A percentile compares a stretch with the other conserved stretches of the same genome.
Conservation (phyloP, 2,888 invertebrate species). For the Trachelus troglodyta region DNA sequence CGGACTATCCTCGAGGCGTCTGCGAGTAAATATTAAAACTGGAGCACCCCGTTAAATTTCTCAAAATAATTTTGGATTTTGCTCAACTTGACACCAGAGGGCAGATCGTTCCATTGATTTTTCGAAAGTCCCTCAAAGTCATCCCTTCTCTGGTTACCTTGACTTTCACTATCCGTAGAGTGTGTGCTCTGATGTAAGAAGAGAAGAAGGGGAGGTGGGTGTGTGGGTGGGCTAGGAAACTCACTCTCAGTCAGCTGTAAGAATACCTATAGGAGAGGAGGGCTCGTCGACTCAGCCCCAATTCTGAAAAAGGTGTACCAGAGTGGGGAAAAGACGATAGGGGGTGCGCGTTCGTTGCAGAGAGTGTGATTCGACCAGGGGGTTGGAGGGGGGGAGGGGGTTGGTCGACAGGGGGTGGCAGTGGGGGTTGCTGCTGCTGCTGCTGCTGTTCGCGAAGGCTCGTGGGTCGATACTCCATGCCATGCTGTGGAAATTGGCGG, state of each 20-base stretch:
- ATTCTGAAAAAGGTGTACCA: background rate
- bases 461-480: constrained; percentile 44
- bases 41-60: background rate
- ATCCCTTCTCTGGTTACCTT: constrained; percentile 56
- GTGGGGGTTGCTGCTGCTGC: constrained; percentile 39
- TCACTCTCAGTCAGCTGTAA: background rate
- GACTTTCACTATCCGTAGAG: background rate
- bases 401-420: background rate
- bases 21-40: background rate
- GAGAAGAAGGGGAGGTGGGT: too few relatives aligned
- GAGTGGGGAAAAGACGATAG: background rate
- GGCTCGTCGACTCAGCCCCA: background rate
- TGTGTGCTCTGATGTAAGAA: background rate
- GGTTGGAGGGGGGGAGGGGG: background rate
- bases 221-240: background rate
- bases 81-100: background rate
- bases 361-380: background rate
- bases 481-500: background rate
- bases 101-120: background rate
- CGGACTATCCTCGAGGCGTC: background rate
- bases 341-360: background rate
- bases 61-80: background rate
- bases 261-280: background rate
- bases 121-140: constrained; percentile 61
- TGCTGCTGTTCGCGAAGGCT: constrained; percentile 43